Evolutionary conservation across 2,113 vertebrate genomes (phyloP).

Genomic region (Syngnathus floridae): DNA sequence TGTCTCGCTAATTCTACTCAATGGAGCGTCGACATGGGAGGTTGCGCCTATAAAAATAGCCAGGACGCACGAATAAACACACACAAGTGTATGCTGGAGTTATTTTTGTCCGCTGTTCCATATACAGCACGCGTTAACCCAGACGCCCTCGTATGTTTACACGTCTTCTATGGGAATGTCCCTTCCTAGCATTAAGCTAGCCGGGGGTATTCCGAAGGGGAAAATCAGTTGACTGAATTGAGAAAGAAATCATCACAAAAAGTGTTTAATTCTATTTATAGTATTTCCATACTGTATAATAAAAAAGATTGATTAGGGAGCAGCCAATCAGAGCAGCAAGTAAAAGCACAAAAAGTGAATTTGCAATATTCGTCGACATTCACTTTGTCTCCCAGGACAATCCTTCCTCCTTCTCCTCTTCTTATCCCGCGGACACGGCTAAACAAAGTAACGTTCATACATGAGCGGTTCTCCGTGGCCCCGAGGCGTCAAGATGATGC

Average conservation of each 20-base stretch:
- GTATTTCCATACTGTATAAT: too few relatives aligned
- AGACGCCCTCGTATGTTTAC: slow-evolving; percentile 51
- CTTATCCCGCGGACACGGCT: slow-evolving; percentile 59
- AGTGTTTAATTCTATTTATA: too few relatives aligned
- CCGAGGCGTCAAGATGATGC: slow-evolving; percentile 54
- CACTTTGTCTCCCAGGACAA: slow-evolving; percentile 46
- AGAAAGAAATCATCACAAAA: too few relatives aligned
- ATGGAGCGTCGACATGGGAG: slow-evolving; percentile 34
- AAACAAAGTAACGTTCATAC: slow-evolving; percentile 68
- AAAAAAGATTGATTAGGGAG: neutral
- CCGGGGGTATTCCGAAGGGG: neutral
- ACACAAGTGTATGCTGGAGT: slow-evolving; percentile 4
- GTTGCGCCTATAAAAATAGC: slow-evolving; percentile 32
- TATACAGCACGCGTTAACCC: slow-evolving; percentile 51
- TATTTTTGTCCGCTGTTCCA: slow-evolving; percentile 61
- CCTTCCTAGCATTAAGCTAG: neutral
- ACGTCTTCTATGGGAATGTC: slow-evolving; percentile 30
- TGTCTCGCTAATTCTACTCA: slow-evolving; percentile 30
- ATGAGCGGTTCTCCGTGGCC: slow-evolving; percentile 66
- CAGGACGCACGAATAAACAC: slow-evolving; percentile 11
- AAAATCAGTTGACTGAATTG: neutral
- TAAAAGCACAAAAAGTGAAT: neutral
- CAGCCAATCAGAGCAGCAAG: neutral
- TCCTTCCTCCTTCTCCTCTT: slow-evolving; percentile 13
- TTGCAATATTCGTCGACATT: slow-evolving; percentile 13